Percentiles rank a stretch among this genome's conserved stretches.
These are phyloP conservation scores for Artibeus jamaicensis DNA, from an alignment of 2,797 vertebrate species.

Conservation along the genomic window DNA sequence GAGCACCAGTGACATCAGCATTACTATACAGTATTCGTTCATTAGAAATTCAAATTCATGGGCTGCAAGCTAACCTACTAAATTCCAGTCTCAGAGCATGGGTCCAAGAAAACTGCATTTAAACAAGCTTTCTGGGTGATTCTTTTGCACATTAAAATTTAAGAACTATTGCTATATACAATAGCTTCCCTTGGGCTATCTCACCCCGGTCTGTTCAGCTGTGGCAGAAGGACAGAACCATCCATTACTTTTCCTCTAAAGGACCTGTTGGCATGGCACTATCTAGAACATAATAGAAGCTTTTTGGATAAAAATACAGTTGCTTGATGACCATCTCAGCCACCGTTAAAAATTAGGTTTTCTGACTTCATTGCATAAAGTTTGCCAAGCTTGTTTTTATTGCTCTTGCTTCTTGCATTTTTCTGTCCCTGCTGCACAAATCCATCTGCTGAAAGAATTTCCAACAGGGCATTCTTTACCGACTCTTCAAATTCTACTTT, in stretches of 20 bases:
- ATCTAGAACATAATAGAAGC: neutral
- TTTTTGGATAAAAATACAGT: neutral
- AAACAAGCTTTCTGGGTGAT: neutral
- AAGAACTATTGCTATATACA: neutral
- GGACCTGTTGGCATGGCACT: neutral
- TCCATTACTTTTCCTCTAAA: neutral
- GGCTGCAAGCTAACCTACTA: neutral
- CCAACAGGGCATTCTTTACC: neutral
- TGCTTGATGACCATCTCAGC: neutral
- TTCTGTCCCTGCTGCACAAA: neutral
- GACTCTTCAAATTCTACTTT: neutral
- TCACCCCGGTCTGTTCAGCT: neutral
- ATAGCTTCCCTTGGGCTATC: neutral
- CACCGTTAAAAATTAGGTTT: neutral
- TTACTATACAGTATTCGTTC: neutral
- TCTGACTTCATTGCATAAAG: neutral
- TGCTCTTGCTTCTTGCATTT: neutral
- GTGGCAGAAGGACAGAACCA: neutral
- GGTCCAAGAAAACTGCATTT: neutral
- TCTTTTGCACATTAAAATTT: neutral
- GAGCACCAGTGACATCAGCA: neutral
- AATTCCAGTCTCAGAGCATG: neutral
- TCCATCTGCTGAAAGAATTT: neutral
- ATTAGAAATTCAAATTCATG: neutral
- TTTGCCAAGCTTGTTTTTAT: slow-evolving; percentile 11